Conservation (phyloP, 1,140 invertebrate genomes). For the Dinothrombium tinctorium region DNA sequence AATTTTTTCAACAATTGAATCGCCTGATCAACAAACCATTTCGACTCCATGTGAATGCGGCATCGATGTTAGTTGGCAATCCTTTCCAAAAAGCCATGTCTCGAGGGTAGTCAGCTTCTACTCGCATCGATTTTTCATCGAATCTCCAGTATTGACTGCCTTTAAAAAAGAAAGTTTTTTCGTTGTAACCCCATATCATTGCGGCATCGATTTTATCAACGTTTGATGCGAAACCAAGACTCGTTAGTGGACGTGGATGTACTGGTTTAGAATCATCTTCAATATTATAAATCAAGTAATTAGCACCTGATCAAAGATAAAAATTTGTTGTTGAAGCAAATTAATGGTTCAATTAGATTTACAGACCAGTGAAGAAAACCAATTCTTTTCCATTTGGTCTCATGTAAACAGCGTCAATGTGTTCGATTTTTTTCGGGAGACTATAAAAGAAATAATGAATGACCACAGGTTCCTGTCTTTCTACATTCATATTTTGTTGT, state of each 20-base stretch:
- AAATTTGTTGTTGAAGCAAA: too few relatives aligned
- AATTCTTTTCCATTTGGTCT: conserved; percentile 37
- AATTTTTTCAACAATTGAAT: neutral
- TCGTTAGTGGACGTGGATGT: conserved; percentile 17
- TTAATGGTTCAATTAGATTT: neutral
- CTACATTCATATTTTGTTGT: conserved; percentile 15
- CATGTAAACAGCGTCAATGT: conserved; percentile 80
- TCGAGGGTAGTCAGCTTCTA: conserved; percentile 29
- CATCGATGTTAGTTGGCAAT: conserved; percentile 26
- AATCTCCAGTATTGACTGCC: conserved; percentile 77
- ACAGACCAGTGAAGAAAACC: conserved; percentile 43
- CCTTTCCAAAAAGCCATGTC: conserved; percentile 30
- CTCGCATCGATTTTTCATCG: conserved; percentile 14
- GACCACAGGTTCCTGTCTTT: conserved; percentile 19
- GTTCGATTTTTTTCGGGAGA: conserved; percentile 40
- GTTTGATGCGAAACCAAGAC: conserved; percentile 46
- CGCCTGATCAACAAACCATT: conserved; percentile 21
- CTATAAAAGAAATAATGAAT: conserved; percentile 25
- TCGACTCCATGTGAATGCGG: conserved; percentile 24
- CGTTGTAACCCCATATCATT: conserved; percentile 33
- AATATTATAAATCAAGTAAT: neutral
- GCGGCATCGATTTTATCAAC: conserved; percentile 64
- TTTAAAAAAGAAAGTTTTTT: conserved; percentile 32
- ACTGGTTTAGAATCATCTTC: neutral
- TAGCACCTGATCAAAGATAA: neutral